phyloP scores from a whole-genome alignment of 1,140 invertebrate species.

The Belonocnema kinseyi region DNA sequence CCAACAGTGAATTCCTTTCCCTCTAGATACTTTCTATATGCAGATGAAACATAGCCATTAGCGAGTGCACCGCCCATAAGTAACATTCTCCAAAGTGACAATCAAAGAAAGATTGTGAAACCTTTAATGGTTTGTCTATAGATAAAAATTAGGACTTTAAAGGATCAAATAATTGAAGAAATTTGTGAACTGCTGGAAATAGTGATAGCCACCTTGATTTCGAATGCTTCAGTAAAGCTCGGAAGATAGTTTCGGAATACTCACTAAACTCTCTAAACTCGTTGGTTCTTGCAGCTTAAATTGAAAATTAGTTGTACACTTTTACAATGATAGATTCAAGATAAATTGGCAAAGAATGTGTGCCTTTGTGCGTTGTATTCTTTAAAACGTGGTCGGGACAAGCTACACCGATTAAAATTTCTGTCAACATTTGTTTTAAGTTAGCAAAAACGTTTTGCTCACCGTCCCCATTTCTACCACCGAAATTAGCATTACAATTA shows the following conservation, averaged over 20 bases:
- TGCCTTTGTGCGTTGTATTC: constrained; percentile 59
- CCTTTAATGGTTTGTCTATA: no score
- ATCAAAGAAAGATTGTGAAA: no score
- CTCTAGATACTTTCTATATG: no score
- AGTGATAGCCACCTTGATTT: constrained; percentile 51
- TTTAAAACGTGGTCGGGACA: constrained; percentile 61
- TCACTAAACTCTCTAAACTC: constrained; percentile 63
- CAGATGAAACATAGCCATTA: no score
- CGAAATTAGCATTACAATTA: constrained; percentile 54
- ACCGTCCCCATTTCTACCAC: constrained; percentile 34
- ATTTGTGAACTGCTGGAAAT: constrained; percentile 49
- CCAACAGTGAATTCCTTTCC: no score
- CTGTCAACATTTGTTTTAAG: constrained; percentile 36
- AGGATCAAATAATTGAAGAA: constrained; percentile 45
- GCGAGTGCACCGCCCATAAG: no score
- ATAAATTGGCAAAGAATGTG: constrained; percentile 58
- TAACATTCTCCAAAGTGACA: no score
- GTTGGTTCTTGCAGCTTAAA: constrained; percentile 57
- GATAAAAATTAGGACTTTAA: no score
- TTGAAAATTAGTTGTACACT: no score
- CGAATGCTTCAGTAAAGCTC: constrained; percentile 45
- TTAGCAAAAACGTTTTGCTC: constrained; percentile 37
- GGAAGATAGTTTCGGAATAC: constrained; percentile 47
- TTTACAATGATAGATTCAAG: no score
- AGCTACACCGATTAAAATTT: constrained; percentile 47